Evolutionary conservation across 2,113 vertebrate species (phyloP), one percentile per base, ranked within the genome.

Genomic region (Acanthisitta chloris): DNA sequence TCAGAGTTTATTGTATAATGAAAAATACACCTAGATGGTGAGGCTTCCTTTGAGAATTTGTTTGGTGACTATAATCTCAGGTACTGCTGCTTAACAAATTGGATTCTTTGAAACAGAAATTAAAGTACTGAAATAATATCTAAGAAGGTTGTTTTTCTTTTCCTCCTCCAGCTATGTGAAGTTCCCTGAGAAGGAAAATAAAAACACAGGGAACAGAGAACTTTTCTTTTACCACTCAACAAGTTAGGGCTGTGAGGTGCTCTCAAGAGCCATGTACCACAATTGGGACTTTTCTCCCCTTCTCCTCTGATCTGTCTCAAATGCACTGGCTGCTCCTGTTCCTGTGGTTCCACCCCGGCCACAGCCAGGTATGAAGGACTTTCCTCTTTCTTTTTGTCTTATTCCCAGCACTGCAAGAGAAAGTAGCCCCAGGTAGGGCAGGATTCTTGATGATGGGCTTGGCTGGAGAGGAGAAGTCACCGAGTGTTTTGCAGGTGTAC

Each of bases 41-140:
- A 89, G 70, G 92, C 62, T 91, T 94, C 90, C 93, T 96, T 71
- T 91, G 91, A 96, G 92, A 92, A 80, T 94, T 97, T 88, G 69
- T 88, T 96, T 81, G 38, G 85, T 94, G 81, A 85, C 76, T 55
- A 78, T 96, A 96, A 96, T 97, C 81, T 69, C 82, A 78, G 66
- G 83, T 87, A 92, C 79, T 92, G 86, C 95, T 94, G 85, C 92
- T 93, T 93, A 97, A 94, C 86, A 91, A 97, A 96, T 94, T 92
- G 80, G 82, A 97, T 96, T 94, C 83, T 90, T 95, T 88, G 52
- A 95, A 95, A 86, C 12, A 87, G 29, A 92, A 96, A 94, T 88
- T 95, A 86, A 93, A 92, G 80, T 57, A 71, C 52, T 90, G 88
- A 78, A 94, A 95, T 91, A 86, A 51, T 92, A 90, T 45, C 76